phyloP scores from a whole-genome alignment of 2,888 invertebrate genomes.

The Seladonia tumulorum region DNA sequence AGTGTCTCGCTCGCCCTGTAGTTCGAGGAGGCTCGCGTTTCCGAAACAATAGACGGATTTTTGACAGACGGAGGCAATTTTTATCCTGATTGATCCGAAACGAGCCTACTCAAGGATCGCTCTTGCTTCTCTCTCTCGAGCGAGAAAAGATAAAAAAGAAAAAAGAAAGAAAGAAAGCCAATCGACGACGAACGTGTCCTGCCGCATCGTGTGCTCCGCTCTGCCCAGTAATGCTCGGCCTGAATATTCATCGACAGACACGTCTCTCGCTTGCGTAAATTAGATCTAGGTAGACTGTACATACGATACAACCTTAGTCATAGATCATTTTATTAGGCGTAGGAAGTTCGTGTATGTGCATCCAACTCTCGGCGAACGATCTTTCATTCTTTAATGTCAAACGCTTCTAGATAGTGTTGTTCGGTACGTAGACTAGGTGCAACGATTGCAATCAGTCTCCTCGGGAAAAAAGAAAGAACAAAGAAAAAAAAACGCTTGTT shows the following conservation, averaged over 20 bases:
- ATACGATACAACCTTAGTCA: slow-evolving; percentile 28
- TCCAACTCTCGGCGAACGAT: slow-evolving; percentile 29
- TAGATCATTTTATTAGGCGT: slow-evolving; percentile 44
- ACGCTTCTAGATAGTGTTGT: slow-evolving; percentile 36
- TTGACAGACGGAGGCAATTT: slow-evolving; percentile 1
- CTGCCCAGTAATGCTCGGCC: slow-evolving; percentile 43
- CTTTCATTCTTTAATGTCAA: slow-evolving; percentile 14
- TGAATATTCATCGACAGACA: slow-evolving; percentile 57
- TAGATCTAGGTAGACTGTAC: slow-evolving; percentile 54
- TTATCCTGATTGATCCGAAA: slow-evolving; percentile 1
- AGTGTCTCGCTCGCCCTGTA: not conserved
- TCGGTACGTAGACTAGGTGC: slow-evolving; percentile 17
- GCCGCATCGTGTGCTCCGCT: slow-evolving; percentile 45
- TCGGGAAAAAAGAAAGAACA: not conserved
- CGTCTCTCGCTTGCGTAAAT: slow-evolving; percentile 59
- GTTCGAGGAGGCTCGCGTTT: slow-evolving; percentile 1
- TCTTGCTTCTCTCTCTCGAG: not conserved
- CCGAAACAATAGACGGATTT: not conserved
- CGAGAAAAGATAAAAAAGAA: not conserved
- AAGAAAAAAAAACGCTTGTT: not conserved
- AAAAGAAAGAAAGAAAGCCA: not conserved
- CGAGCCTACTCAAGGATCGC: not conserved
- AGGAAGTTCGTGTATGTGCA: slow-evolving; percentile 49
- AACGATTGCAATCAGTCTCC: not conserved
- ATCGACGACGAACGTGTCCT: slow-evolving; percentile 38